phyloP scores from a whole-genome alignment of 2,113 vertebrate species.

The Macrotis lagotis region DNA sequence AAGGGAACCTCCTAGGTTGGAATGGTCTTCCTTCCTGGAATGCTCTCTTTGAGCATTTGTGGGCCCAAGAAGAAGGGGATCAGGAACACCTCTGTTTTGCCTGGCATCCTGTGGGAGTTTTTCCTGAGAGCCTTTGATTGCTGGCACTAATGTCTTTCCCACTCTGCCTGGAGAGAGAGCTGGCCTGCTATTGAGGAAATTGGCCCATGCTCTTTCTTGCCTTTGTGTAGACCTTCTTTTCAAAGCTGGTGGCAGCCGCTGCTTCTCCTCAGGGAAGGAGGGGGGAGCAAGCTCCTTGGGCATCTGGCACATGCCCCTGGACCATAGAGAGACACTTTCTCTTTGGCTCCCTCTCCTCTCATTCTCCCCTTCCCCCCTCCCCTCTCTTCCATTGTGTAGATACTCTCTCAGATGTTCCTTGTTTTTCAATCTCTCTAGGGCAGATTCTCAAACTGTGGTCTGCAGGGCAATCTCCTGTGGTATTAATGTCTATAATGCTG shows the following conservation, averaged over 20 bases:
- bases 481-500: background rate
- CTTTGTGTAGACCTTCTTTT: background rate
- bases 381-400: background rate
- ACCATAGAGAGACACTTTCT: background rate
- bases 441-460: background rate
- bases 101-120: accelerated
- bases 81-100: background rate
- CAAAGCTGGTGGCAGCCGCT: background rate
- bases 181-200: background rate
- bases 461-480: background rate
- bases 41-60: background rate
- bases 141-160: background rate
- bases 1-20: background rate
- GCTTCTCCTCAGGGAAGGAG: background rate
- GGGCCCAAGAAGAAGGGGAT: background rate
- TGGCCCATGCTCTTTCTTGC: conserved; percentile 1
- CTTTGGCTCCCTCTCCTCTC: background rate
- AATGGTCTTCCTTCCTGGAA: background rate
- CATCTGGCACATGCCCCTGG: background rate
- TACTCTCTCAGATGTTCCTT: background rate
- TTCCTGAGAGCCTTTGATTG: background rate
- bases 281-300: background rate
- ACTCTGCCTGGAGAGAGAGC: background rate
- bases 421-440: background rate
- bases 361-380: background rate